Evolutionary conservation across 2,113 vertebrate genomes (phyloP).

Genomic region (Stegastes partitus): DNA sequence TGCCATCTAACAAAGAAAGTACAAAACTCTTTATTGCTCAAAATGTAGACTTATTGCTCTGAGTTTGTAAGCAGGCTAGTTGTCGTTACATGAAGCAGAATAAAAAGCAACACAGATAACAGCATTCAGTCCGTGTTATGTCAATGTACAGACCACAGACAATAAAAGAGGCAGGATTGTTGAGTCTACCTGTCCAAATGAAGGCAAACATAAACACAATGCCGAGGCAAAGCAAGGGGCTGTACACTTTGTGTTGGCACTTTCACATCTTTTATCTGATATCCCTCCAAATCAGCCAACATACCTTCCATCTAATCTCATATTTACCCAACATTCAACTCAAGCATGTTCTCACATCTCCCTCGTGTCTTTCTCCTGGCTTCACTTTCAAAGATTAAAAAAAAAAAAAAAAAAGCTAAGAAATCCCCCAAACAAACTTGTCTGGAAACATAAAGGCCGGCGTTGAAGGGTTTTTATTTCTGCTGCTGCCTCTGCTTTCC

Average conservation of each 20-base stretch:
- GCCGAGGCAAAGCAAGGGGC: neutral
- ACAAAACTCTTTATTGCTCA: no score
- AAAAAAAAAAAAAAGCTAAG: slow-evolving; percentile 19
- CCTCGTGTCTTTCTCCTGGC: slow-evolving; percentile 1
- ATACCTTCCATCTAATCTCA: slow-evolving; percentile 37
- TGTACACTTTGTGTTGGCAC: neutral
- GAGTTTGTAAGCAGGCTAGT: neutral
- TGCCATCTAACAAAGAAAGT: no score
- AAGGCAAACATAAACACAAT: slow-evolving; percentile 1
- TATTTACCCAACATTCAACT: slow-evolving; percentile 32
- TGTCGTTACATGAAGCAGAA: neutral
- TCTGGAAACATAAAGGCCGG: slow-evolving; percentile 22
- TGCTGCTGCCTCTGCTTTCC: slow-evolving; percentile 19
- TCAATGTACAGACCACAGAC: neutral
- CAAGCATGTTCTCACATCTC: slow-evolving; percentile 3
- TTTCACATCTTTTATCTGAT: slow-evolving; percentile 37
- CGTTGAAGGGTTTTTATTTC: slow-evolving; percentile 29
- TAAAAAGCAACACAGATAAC: neutral
- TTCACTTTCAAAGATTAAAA: slow-evolving; percentile 46
- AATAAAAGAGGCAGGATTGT: neutral
- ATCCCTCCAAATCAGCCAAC: slow-evolving; percentile 22
- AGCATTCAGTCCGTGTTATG: neutral
- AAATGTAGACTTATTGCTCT: neutral
- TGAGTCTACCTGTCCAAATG: slow-evolving; percentile 5
- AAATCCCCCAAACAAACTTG: neutral